phyloP scores from a whole-genome alignment of 2,113 vertebrate genomes.

The Podilymbus podiceps region DNA sequence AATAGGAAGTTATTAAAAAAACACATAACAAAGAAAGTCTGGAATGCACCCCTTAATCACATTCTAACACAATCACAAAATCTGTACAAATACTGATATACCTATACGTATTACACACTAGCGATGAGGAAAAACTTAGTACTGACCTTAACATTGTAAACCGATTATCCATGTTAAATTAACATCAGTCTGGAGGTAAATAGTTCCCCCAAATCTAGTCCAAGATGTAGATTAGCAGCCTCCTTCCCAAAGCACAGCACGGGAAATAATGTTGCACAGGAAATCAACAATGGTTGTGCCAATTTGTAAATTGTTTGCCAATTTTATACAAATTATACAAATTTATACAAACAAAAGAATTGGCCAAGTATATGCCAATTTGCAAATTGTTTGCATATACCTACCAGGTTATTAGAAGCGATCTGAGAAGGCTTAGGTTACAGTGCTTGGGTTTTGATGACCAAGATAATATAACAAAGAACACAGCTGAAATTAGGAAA shows the following conservation, averaged over 20 bases:
- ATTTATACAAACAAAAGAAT: neutral
- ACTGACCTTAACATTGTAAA: neutral
- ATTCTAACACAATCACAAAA: neutral
- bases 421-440: neutral
- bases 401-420: neutral
- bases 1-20: neutral
- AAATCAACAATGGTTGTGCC: neutral
- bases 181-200: neutral
- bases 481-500: neutral
- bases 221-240: neutral
- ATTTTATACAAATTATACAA: no score
- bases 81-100: neutral
- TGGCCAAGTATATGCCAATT: neutral
- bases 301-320: neutral
- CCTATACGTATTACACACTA: neutral
- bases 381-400: neutral
- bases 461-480: neutral
- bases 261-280: neutral
- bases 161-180: neutral
- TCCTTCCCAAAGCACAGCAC: neutral
- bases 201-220: neutral
- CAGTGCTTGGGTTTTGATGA: neutral
- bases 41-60: neutral
- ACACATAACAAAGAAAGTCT: neutral
- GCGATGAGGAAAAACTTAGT: neutral